Conservation (phyloP, 2,113 vertebrate species). For the Corythoichthys intestinalis region DNA sequence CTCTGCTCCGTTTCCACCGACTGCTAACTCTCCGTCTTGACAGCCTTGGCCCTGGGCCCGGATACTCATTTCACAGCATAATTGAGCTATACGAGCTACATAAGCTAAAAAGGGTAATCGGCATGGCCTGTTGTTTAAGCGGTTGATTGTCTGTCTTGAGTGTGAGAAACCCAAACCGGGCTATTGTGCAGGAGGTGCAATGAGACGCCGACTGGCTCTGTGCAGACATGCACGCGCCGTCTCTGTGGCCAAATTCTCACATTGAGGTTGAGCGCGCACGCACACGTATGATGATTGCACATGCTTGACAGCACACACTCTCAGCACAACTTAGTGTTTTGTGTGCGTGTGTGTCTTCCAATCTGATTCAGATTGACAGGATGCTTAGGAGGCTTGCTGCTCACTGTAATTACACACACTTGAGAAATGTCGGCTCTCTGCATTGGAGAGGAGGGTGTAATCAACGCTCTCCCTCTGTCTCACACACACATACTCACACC, state of each 20-base stretch:
- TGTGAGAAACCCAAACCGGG: conserved; percentile 51
- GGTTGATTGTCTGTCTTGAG: conserved; percentile 43
- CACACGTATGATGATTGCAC: not conserved
- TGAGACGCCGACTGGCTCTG: conserved; percentile 42
- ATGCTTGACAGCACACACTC: conserved; percentile 30
- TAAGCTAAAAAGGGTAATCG: conserved; percentile 59
- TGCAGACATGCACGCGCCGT: conserved; percentile 54
- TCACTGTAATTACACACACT: conserved; percentile 76
- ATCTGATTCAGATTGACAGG: conserved; percentile 75
- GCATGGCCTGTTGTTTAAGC: conserved; percentile 54
- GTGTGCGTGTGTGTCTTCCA: conserved; percentile 39
- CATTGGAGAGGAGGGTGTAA: conserved; percentile 68
- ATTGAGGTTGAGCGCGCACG: conserved; percentile 18
- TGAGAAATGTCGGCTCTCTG: conserved; percentile 68
- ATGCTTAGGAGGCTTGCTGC: conserved; percentile 70
- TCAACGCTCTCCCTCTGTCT: conserved; percentile 57
- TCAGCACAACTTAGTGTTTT: conserved; percentile 48
- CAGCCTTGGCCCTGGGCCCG: conserved; percentile 53
- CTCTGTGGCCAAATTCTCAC: conserved; percentile 46
- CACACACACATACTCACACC: conserved; percentile 49
- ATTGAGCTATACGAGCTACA: conserved; percentile 40
- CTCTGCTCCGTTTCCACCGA: conserved; percentile 26
- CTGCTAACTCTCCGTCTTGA: conserved; percentile 42
- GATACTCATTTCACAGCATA: conserved; percentile 51
- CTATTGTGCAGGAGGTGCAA: conserved; percentile 48